Percentiles rank a stretch among this genome's conserved stretches.
These are phyloP conservation scores for Tachysurus vachellii DNA, from an alignment of 2,113 vertebrate species.

Conservation along the genomic window DNA sequence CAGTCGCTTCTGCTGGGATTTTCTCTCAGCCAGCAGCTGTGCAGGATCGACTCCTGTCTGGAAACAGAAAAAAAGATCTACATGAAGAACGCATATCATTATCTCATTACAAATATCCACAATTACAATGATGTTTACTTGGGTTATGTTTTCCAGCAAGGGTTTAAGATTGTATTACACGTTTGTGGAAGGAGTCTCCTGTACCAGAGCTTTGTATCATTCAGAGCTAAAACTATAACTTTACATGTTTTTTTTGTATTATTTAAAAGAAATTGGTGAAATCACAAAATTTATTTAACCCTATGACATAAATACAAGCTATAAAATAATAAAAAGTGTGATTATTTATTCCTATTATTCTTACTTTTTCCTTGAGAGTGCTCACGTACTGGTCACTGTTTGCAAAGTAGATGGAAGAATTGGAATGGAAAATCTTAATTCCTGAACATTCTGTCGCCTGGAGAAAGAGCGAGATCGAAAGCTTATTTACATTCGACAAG, in stretches of 20 bases:
- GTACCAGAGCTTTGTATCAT: no score
- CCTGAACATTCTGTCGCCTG: constrained; percentile 81
- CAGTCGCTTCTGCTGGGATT: constrained; percentile 69
- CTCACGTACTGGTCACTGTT: constrained; percentile 89
- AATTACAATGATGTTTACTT: neutral
- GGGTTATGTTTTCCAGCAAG: no score
- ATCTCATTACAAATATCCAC: neutral
- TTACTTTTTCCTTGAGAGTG: constrained; percentile 89
- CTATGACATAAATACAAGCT: no score
- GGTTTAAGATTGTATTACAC: neutral
- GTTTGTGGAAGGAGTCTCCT: no score
- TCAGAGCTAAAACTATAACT: neutral
- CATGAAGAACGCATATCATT: neutral
- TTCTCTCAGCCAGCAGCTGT: constrained; percentile 71
- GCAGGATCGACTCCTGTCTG: constrained; percentile 88
- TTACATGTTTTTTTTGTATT: neutral
- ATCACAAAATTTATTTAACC: neutral
- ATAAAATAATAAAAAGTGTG: no score
- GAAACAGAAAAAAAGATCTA: neutral
- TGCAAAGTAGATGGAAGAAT: constrained; percentile 93
- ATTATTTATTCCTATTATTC: constrained; percentile 19
- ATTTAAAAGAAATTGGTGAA: neutral
- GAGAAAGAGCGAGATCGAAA: constrained; percentile 18
- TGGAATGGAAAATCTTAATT: constrained; percentile 97
- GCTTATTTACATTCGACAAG: neutral